Base-by-base conservation (phyloP, 1,140 invertebrate genomes). In the Conopomorpha cramerella region DNA sequence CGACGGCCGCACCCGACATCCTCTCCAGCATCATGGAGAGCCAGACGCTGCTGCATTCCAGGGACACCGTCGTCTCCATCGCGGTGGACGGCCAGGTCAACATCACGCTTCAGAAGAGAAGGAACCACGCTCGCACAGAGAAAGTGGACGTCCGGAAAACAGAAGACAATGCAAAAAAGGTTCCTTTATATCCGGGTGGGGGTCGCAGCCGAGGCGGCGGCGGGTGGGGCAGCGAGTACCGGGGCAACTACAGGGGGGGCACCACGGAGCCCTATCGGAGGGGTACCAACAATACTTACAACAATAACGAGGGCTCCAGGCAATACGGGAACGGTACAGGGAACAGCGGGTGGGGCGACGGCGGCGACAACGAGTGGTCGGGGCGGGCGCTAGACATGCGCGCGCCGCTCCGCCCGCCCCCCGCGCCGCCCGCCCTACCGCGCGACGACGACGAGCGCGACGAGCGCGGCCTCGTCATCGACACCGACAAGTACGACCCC, bases 21-120 rank as follows among this genome's bases (percentile, higher is more conserved):
- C 57, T 95, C 1, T 85, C 84, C 7, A 85, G 78, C 41, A 93
- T 95, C 39, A 77, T 95, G 46, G 81, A 84, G 33, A 82, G 82
- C 40, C 91, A 93, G 66, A 82, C 85, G 38, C 66, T 86, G n/a
- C 83, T 91, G 55, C 85, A 89, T 51, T 85, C 86, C 1, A 86
- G 82, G 35, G 82, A 83, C 38, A 61, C 78, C 7, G 63, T 84
- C 8, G 66, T 90, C 2, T 82, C 78, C 0, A 60, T 90, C 0
- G 78, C 83, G 8, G 66, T 79, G 14, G 81, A 89, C 50, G 87
- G 87, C 0, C 71, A 72, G 8, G 34, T 88, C 8, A 41, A 74
- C 15, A 64, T 82, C 4, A 67, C 62, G 38, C 35, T 66, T n/a
- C 49, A 58, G 30, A 39, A 31, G 2, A 16, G 54, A 65, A 37